phyloP scores from a whole-genome alignment of 2,797 vertebrate species.

The Tinamus major region DNA sequence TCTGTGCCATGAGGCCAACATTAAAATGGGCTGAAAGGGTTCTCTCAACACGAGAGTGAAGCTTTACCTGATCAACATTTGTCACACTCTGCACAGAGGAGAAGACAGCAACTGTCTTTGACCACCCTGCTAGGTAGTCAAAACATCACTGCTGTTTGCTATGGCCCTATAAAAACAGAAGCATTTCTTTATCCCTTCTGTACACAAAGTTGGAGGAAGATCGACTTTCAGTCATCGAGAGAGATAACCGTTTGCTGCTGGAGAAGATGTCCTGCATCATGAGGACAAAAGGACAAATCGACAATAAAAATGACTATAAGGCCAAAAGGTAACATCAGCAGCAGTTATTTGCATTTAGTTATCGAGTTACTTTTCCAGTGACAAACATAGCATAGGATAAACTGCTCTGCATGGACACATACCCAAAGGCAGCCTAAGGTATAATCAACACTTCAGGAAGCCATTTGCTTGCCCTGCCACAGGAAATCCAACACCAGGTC shows the following conservation, averaged over 20 bases:
- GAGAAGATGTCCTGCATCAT: constrained; percentile 81
- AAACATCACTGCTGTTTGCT: neutral
- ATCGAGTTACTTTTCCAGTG: constrained; percentile 40
- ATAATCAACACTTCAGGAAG: constrained; percentile 40
- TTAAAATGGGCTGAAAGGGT: neutral
- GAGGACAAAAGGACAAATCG: constrained; percentile 74
- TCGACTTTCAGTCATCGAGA: constrained; percentile 69
- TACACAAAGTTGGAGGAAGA: constrained; percentile 79
- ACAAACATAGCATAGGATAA: constrained; percentile 38
- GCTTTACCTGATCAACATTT: neutral
- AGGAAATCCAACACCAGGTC: constrained; percentile 8
- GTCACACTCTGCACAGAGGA: neutral
- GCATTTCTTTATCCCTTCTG: neutral
- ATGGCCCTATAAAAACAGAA: neutral
- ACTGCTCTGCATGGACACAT: neutral
- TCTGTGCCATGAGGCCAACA: neutral
- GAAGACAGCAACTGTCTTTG: neutral
- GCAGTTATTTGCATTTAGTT: constrained; percentile 6
- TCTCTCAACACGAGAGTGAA: neutral
- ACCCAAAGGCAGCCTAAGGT: constrained; percentile 50
- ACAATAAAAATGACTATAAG: constrained; percentile 76
- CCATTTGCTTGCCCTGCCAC: constrained; percentile 5
- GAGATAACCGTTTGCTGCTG: constrained; percentile 81
- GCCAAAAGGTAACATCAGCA: constrained; percentile 77
- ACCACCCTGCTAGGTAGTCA: neutral